phyloP scores from a whole-genome alignment of 2,888 invertebrate species.

The Acronicta alni region DNA sequence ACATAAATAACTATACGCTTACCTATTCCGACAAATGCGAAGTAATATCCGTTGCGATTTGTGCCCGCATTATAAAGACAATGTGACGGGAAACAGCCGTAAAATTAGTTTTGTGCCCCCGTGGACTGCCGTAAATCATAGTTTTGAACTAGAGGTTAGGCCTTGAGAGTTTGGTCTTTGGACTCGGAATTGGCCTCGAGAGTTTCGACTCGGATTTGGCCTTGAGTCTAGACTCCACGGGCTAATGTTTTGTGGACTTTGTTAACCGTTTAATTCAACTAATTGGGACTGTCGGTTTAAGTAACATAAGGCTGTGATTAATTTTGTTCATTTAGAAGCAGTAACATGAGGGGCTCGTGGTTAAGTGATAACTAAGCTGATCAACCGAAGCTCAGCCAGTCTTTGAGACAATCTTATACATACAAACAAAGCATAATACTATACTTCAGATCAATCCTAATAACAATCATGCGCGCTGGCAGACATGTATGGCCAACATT shows the following conservation, averaged over 20 bases:
- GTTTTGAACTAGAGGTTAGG: conserved; percentile 38
- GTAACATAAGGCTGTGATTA: too few relatives aligned
- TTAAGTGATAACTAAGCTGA: too few relatives aligned
- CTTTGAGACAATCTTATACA: too few relatives aligned
- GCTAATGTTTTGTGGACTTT: conserved; percentile 1
- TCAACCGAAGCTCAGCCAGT: too few relatives aligned
- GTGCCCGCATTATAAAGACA: conserved; percentile 53
- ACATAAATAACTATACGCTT: conserved; percentile 42
- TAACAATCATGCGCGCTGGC: conserved; percentile 10
- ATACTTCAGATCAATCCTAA: neutral
- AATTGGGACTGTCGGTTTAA: neutral
- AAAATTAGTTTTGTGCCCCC: conserved; percentile 55
- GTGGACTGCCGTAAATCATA: conserved; percentile 48
- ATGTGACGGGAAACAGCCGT: conserved; percentile 45
- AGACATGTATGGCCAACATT: conserved; percentile 28
- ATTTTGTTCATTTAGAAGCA: too few relatives aligned
- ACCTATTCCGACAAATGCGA: conserved; percentile 46
- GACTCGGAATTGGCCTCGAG: conserved; percentile 4
- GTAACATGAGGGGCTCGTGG: too few relatives aligned
- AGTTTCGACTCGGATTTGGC: conserved; percentile 14
- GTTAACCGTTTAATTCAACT: conserved; percentile 11
- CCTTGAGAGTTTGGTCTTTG: conserved; percentile 29
- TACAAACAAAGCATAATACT: neutral
- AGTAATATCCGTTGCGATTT: conserved; percentile 50
- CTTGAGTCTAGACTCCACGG: neutral